phyloP scores from a whole-genome alignment of 1,140 invertebrate species.

The Agrilus planipennis region DNA sequence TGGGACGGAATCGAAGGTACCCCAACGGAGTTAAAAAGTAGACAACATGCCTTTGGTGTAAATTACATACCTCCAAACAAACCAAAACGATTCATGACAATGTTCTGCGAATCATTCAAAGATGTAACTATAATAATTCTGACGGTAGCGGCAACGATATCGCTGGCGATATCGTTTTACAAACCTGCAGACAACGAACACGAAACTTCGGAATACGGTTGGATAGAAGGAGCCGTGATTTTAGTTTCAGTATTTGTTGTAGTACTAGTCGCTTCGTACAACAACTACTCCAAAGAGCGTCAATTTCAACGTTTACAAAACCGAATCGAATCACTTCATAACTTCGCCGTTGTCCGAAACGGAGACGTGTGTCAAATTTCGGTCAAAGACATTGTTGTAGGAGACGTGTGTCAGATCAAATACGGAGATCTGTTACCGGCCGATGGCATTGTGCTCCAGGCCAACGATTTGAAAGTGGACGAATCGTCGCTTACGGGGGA shows the following conservation, averaged over 20 bases:
- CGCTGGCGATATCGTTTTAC: constrained; percentile 87
- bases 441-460: constrained; percentile 95
- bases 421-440: constrained; percentile 95
- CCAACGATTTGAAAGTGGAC: constrained; percentile 97
- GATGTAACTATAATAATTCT: constrained; percentile 98
- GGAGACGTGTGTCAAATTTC: constrained; percentile 87
- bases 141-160: constrained; percentile 86
- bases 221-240: constrained; percentile 97
- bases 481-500: constrained; percentile 98
- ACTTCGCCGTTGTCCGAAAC: constrained; percentile 91
- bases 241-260: constrained; percentile 96
- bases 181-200: constrained; percentile 59
- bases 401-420: constrained; percentile 97
- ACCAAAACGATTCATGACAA: constrained; percentile 94
- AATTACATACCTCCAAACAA: constrained; percentile 98
- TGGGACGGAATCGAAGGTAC: constrained; percentile 79
- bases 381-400: constrained; percentile 95
- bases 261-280: constrained; percentile 96
- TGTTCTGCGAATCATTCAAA: constrained; percentile 99
- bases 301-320: constrained; percentile 95
- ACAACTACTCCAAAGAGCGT: constrained; percentile 98
- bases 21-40: constrained; percentile 77
- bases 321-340: constrained; percentile 97
- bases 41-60: constrained; percentile 89
- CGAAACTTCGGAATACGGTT: constrained; percentile 78